Evolutionary conservation across 2,888 invertebrate genomes (phyloP).

Genomic region (Odiellus spinosus): DNA sequence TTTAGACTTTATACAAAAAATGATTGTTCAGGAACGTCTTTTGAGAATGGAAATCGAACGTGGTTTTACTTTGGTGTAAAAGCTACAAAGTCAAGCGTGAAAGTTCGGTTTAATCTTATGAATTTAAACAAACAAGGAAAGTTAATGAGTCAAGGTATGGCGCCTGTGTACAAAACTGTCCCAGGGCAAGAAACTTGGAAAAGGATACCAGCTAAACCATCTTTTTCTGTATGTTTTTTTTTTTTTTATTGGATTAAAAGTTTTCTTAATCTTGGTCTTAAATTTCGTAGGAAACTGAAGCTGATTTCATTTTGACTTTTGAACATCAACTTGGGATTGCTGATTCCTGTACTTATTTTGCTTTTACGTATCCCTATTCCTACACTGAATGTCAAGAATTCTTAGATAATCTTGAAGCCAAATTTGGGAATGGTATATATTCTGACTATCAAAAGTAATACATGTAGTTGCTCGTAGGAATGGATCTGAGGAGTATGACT

Average conservation of each 20-base stretch:
- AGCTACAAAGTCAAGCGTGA: constrained; percentile 31
- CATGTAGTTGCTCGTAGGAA: too few species aligned
- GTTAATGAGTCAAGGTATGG: constrained; percentile 78
- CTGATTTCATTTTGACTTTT: constrained; percentile 37
- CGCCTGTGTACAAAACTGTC: constrained; percentile 55
- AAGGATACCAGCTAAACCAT: constrained; percentile 42
- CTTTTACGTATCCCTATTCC: constrained; percentile 79
- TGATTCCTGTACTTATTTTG: constrained; percentile 55
- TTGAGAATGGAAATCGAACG: constrained; percentile 72
- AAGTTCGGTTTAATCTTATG: constrained; percentile 63
- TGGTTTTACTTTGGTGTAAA: constrained; percentile 82
- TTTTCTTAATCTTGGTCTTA: constrained; percentile 5
- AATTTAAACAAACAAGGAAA: constrained; percentile 79
- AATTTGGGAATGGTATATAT: constrained; percentile 1
- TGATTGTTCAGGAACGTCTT: constrained; percentile 71
- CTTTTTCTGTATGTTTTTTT: neutral
- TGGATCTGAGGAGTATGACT: too few species aligned
- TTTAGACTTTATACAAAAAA: constrained; percentile 80
- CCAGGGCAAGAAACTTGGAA: constrained; percentile 71
- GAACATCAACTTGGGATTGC: constrained; percentile 42
- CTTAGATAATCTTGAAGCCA: constrained; percentile 46
- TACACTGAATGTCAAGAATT: constrained; percentile 63
- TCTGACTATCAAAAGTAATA: too few species aligned
- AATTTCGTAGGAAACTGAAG: constrained; percentile 46
- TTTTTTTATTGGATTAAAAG: neutral